Evolutionary conservation across 1,140 invertebrate genomes (phyloP), one percentile per base, ranked within the genome.

Genomic region (Drosophila persimilis): DNA sequence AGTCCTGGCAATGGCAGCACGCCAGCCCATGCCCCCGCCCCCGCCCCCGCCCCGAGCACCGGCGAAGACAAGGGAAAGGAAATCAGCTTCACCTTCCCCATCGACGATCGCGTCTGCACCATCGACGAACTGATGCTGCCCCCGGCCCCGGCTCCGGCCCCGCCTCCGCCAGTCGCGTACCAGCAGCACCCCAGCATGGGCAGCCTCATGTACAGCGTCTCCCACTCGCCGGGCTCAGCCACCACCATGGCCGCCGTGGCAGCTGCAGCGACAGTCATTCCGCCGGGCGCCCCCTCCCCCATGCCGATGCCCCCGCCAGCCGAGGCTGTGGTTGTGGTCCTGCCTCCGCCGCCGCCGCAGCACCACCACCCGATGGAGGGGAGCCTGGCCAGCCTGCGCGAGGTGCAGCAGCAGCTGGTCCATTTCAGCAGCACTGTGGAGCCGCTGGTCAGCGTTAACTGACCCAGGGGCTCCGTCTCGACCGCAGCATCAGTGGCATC

Each of bases 61-160:
- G 51, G 50, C 0, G 86, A 83, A 22, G 69, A 73, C 24, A 64
- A 45, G 29, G 75, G 75, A 56, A 91, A 90, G 52, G 91, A 91
- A 77, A 91, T 91, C 44, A 91, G 90, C 80, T 91, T 91, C 51
- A 91, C 88, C 43, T 91, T 91, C 61, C 90, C 90, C 62, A 86
- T 91, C 35, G 90, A 91, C 45, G 91, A 91, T 79, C 88, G 89
- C 26, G 90, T 91, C 31, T 91, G 91, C 63, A 91, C 91, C 26
- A 90, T 91, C 67, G 91, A 91, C 69, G 90, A 91, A 20, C 59
- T 91, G 35, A 73, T 91, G 6, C 46, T 90, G 53, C 84, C 88
- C 0, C 76, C 89, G 29, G 70, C 17, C 0, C 76, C 89, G 29
- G 70, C 17, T 17, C 17, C 17, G 29, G 70, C 89, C 20, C 83